A percentile compares a stretch with the other conserved stretches of the same genome.
These are phyloP conservation scores for Melanocharis versteri DNA, from an alignment of 2,113 vertebrate genomes.

Conservation along the genomic window DNA sequence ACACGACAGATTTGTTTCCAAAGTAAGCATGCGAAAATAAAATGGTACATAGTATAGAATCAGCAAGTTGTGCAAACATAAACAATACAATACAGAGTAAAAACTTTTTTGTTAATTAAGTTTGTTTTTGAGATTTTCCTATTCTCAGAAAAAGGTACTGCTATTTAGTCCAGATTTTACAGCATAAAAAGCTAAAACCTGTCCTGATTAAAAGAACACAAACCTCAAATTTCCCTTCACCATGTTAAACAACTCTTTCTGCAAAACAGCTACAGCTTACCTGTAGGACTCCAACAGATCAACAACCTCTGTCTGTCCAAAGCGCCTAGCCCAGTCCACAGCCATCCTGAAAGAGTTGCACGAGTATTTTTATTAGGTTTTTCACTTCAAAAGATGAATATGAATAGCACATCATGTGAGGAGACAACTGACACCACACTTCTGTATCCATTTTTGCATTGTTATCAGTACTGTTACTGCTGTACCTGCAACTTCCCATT, in stretches of 20 bases:
- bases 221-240: background rate
- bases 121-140: background rate
- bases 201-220: background rate
- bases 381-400: background rate
- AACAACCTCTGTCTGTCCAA: constrained; percentile 83
- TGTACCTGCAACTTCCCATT: background rate
- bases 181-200: background rate
- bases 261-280: constrained; percentile 66
- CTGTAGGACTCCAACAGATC: constrained; percentile 88
- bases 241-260: background rate
- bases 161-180: background rate
- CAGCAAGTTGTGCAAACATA: background rate
- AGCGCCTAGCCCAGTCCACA: constrained; percentile 89
- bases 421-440: rapidly evolving
- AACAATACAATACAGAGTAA: background rate
- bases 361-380: background rate
- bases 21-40: background rate
- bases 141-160: background rate
- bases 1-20: background rate
- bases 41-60: background rate
- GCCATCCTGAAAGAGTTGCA: constrained; percentile 81
- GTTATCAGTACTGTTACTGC: background rate
- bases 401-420: rapidly evolving
- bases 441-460: background rate
- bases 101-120: background rate